A percentile compares a stretch with the other conserved stretches of the same genome.
Evolutionary conservation across 1,140 invertebrate genomes (phyloP).

Genomic region (Gonatopus flavifemur): DNA sequence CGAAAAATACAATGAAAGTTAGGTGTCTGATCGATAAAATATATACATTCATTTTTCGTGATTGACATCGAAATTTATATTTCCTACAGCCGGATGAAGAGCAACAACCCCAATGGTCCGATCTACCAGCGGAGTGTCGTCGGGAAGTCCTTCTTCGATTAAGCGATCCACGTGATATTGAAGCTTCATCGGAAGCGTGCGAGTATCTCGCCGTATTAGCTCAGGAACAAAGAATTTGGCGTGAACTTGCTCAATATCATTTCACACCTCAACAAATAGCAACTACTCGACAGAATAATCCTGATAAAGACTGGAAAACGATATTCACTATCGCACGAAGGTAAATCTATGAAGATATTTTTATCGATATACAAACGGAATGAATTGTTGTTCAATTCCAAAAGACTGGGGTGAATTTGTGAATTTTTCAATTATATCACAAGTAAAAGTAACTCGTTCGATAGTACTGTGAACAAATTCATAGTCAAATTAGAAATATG

Average conservation of each 20-base stretch:
- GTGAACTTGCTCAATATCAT: slow-evolving; percentile 87
- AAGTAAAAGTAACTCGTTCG: not conserved
- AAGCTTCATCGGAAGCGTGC: slow-evolving; percentile 67
- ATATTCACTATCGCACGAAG: slow-evolving; percentile 55
- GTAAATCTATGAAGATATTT: slow-evolving; percentile 23
- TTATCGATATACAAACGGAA: not conserved
- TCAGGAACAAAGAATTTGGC: slow-evolving; percentile 89
- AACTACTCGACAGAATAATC: slow-evolving; percentile 61
- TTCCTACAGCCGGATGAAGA: slow-evolving; percentile 75
- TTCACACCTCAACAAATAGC: slow-evolving; percentile 84
- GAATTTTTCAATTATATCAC: not conserved
- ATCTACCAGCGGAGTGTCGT: slow-evolving; percentile 92
- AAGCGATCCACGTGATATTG: slow-evolving; percentile 88
- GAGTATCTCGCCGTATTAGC: slow-evolving; percentile 76
- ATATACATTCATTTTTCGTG: not conserved
- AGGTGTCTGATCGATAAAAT: slow-evolving; percentile 2
- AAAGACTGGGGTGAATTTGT: not conserved
- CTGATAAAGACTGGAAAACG: slow-evolving; percentile 60
- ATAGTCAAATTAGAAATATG: too few relatives aligned
- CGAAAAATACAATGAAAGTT: slow-evolving; percentile 2
- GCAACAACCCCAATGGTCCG: slow-evolving; percentile 79
- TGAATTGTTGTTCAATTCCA: not conserved
- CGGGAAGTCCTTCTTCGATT: slow-evolving; percentile 87
- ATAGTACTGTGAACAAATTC: not conserved
- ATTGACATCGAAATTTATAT: slow-evolving; percentile 21